A percentile compares a stretch with the other conserved stretches of the same genome.
These are phyloP conservation scores for Peromyscus californicus DNA, from an alignment of 2,113 vertebrate genomes.

Conservation along the genomic window DNA sequence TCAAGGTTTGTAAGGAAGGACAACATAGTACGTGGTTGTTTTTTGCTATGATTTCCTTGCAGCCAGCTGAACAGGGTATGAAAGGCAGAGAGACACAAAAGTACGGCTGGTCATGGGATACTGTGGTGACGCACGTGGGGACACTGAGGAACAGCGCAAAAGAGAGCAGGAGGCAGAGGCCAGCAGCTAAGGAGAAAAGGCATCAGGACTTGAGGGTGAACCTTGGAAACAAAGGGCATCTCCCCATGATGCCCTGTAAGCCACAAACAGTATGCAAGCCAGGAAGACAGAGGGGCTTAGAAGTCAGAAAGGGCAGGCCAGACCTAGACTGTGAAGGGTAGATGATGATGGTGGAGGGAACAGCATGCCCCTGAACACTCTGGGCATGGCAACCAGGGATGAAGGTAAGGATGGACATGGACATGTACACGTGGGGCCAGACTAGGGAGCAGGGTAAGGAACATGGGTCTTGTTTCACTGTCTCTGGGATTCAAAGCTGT, in stretches of 20 bases:
- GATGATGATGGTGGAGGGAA: neutral
- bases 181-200: neutral
- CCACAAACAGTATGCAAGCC: neutral
- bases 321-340: neutral
- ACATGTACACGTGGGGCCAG: neutral
- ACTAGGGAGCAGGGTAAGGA: neutral
- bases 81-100: neutral
- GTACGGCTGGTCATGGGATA: rapidly evolving
- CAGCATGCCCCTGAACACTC: neutral
- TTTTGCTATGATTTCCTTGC: neutral
- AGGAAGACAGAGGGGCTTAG: neutral
- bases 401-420: rapidly evolving
- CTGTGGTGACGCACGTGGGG: rapidly evolving
- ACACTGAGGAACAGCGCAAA: neutral
- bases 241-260: rapidly evolving
- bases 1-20: neutral
- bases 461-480: neutral
- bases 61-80: neutral
- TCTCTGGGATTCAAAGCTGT: neutral
- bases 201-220: neutral
- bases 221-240: neutral
- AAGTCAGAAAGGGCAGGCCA: neutral
- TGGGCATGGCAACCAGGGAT: rapidly evolving
- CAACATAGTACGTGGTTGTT: neutral
- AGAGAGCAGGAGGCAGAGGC: rapidly evolving